Evolutionary conservation across 1,140 invertebrate genomes (phyloP), one percentile per base, ranked within the genome.

Genomic region (Aphelenchoides besseyi): DNA sequence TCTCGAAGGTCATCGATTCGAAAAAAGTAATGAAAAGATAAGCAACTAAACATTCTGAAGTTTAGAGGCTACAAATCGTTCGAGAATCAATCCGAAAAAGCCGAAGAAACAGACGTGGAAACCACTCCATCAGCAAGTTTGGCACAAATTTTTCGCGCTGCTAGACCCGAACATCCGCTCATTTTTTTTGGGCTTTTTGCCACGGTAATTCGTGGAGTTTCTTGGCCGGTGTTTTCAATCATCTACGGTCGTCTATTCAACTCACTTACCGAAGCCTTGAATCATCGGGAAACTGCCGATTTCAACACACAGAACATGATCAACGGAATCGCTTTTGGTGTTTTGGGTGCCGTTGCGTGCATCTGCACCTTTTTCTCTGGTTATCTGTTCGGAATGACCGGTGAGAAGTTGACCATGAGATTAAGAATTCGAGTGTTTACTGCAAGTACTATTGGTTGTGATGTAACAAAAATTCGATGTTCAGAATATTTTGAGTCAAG

Each of bases 401-500:
- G 80, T 3, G 80, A 81, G 72, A 57, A 41, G 18, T 59, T 83
- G 37, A 78, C 74, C 1, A 52, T 57, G 26, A 61, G 72, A 2
- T 36, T 76, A 2, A 32, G 71, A 30, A 57, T 69, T 30, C 64
- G 64, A 54, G 74, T 76, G 36, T 76, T 67, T 59, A 71, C 8
- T 12, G 69, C 68, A 3, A 37, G 63, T 36, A 1, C 18, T 29
- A 1, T 52, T 52, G 0, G 9, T 66, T 35, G 18, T 35, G 2
- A 63, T 16, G 1, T 30, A 0, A 16, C 28, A 64, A 74, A 33
- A 29, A 48, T 26, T 77, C 28, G 5, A 36, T 66, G 12, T 73
- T 68, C 35, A 76, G 61, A 84, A 86, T 23, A 85, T 88, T 74
- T 53, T 88, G n/a, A 76, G 82, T 48, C 83, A 87, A 85, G 87